Base-by-base conservation (phyloP, 2,888 invertebrate genomes). In the Chironomus tentans region DNA sequence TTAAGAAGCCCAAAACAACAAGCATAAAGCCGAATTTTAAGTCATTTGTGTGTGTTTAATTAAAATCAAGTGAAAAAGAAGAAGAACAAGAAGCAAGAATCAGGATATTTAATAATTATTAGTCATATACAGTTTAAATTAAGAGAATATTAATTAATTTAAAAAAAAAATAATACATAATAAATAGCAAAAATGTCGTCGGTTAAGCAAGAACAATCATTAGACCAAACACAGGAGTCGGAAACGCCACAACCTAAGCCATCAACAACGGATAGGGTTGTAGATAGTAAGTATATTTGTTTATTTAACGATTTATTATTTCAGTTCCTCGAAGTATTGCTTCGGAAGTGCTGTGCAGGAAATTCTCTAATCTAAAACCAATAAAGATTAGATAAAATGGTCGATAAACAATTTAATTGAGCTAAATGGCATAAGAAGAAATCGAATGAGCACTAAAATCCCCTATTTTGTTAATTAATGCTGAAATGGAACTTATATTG, bases 251-350 rank as follows among this genome's bases (percentile, higher is more conserved):
- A 38, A 68, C n/a, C 74, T 21, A 74, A 74, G 62, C 74, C 74
- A 73, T 76, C 76, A 69, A 76, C 76, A 46, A 76, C 76, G 47
- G 76, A 76, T 76, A 68, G 76, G 76, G 76, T 76, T 69, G 69
- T 76, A 69, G 76, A 76, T 69, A 76, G 76, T 76, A 22, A 76
- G 76, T 76, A 75, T n/a, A 13, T 5, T 24, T 3, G 3, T 28
- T 6, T 12, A 10, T 28, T 28, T 28, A 5, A 24, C 2, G 22
- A 24, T 24, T 28, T 28, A 28, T 28, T 38, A 1, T 38, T 38
- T 38, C 0, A 38, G 38, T 38, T 38, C 10, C 38, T 38, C 28
- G 6, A 28, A 28, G 28, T 28, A 1, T 5, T 28, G 28, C 28
- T 4, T 28, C 38, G 38, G 38, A 38, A 10, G 38, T 38, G 38